A percentile compares a stretch with the other conserved stretches of the same genome.
These are phyloP conservation scores for Chrysolina americana DNA, from an alignment of 2,888 invertebrate species.

Conservation along the genomic window DNA sequence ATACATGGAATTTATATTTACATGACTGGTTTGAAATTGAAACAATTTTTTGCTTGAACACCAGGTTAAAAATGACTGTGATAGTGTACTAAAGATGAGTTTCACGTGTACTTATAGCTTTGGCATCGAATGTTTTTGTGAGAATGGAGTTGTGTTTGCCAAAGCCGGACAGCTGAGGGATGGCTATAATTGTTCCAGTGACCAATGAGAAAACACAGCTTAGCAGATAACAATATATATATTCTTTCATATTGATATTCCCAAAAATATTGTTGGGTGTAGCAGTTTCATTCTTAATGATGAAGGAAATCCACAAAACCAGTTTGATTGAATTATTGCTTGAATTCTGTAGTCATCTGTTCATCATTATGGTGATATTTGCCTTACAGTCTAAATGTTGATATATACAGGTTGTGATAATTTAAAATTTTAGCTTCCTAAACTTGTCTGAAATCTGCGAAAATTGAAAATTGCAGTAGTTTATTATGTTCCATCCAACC, in stretches of 20 bases:
- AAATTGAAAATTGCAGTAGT: too few relatives aligned
- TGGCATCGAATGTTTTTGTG: constrained; percentile 39
- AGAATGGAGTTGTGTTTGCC: constrained; percentile 43
- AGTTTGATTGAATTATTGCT: constrained; percentile 5
- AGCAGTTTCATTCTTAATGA: too few relatives aligned
- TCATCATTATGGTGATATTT: too few relatives aligned
- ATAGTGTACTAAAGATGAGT: constrained; percentile 70
- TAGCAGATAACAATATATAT: background rate
- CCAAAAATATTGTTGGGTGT: background rate
- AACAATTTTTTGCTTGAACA: constrained; percentile 63
- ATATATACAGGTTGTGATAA: too few relatives aligned
- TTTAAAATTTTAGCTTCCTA: too few relatives aligned
- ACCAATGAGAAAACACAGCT: constrained; percentile 30
- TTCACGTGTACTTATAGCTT: constrained; percentile 52
- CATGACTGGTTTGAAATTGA: constrained; percentile 56
- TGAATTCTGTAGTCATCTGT: background rate
- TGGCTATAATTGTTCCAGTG: constrained; percentile 42
- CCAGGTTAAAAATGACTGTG: constrained; percentile 70
- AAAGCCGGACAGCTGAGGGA: constrained; percentile 34
- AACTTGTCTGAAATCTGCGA: too few relatives aligned
- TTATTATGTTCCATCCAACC: too few relatives aligned
- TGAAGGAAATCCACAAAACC: background rate
- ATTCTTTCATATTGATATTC: background rate
- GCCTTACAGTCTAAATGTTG: too few relatives aligned
- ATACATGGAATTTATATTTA: constrained; percentile 56